phyloP scores from a whole-genome alignment of 2,113 vertebrate genomes.

The Nesoenas mayeri region DNA sequence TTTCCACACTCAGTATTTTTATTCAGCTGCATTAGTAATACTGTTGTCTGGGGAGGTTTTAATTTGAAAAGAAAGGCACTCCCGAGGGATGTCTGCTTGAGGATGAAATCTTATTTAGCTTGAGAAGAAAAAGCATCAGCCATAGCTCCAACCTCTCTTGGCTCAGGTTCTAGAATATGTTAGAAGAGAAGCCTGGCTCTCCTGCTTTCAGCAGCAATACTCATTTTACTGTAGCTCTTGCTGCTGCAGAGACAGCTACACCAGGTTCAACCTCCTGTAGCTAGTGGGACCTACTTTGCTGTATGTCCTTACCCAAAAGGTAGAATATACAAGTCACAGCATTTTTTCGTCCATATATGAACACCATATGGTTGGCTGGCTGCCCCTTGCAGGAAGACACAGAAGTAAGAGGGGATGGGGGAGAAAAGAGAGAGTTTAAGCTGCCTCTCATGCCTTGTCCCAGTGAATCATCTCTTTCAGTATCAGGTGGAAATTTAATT shows the following conservation, averaged over 20 bases:
- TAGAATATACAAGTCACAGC: background rate
- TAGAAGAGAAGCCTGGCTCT: background rate
- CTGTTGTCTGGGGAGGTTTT: slow-evolving; percentile 2
- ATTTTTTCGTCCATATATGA: background rate
- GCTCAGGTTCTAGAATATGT: background rate
- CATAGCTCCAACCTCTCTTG: background rate
- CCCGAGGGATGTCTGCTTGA: background rate
- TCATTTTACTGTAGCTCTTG: background rate
- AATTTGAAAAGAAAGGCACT: background rate
- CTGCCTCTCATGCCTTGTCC: background rate
- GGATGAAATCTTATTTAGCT: background rate
- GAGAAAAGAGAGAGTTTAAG: background rate
- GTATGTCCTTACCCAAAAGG: background rate
- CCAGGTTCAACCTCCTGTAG: background rate
- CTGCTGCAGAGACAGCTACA: background rate
- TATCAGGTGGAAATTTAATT: background rate
- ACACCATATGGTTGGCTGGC: background rate
- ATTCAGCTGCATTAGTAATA: background rate
- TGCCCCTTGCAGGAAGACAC: background rate
- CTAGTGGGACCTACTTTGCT: background rate
- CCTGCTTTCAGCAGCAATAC: background rate
- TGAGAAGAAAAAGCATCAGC: background rate
- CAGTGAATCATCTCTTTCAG: background rate
- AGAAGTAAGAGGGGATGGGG: background rate
- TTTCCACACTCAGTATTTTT: background rate